Evolutionary conservation across 2,113 vertebrate species (phyloP), one percentile per base, ranked within the genome.

Genomic region (Phyllopteryx taeniolatus): DNA sequence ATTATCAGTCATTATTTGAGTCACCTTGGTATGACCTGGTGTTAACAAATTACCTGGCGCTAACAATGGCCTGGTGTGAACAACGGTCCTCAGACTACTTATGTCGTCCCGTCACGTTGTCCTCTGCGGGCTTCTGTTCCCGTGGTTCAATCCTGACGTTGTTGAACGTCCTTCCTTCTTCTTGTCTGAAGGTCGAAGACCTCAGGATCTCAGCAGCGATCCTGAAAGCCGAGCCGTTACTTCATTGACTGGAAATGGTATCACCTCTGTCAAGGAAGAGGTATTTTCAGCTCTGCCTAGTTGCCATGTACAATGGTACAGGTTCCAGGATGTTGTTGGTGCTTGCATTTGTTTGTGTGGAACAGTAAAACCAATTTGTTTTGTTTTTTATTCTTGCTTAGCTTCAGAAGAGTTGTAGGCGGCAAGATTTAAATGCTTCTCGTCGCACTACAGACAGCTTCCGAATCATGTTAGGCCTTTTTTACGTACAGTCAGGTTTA

Each of bases 21-120:
- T 84, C 88, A 83, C 83, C 86, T 76, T 85, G 77, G 75, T 72
- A 73, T 92, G 92, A 93, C 91, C 93, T 94, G 94, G 89, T 61
- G 71, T 81, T 74, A 90, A 91, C 90, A 92, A 27, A 90, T 91
- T 31, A 9, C 59, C 13, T 7, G 31, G 59, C 17, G 14, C 33
- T 31, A 60, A 60, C 59, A 17, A 15, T 5, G 14, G 27, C 57
- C 57, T 3, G 31, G 13, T 17, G 57, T 19, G 31, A 61, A 61
- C 31, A 61, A 61, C 19, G 7, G 59, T 35, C 7, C 31, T 2
- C 14, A 8, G 31, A 61, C 14, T 61, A 17, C 59, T 35, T 61
- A 35, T 61, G 31, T 35, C 33, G 14, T 61, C 33, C 6, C 59
- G 14, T 39, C 59, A 61, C 59, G 59, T 60, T 33, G 57, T 61